Evolutionary conservation across 2,888 invertebrate species (phyloP), one percentile per base, ranked within the genome.

Genomic region (Calameuta filiformis): DNA sequence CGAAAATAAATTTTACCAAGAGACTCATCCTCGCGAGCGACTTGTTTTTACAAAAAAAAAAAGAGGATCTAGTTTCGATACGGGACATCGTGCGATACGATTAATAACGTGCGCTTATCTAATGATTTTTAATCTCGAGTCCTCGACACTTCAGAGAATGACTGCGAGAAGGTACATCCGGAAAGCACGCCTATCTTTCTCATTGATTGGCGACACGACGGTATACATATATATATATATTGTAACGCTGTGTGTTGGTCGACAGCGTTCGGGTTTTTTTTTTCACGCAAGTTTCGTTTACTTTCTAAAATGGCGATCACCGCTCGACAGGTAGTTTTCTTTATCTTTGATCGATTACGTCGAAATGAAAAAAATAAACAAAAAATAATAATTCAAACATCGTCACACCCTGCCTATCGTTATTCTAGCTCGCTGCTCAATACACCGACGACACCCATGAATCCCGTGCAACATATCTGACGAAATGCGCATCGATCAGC

Each of bases 121-220:
- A 23, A 56, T 56, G 56, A 56, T 56, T 69, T 1, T 68, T 15
- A 33, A 74, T 77, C 77, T 77, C 77, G 68, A 73, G 73, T 73
- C 74, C 69, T 35, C 68, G 31, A 75, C 74, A 35, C 69, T 23
- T 56, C 23, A 56, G 56, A 56, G 56, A 71, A 34, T 71, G 31
- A 71, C 71, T 71, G 12, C 71, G 71, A 71, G 33, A 71, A 34
- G 75, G 79, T 81, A 71, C 73, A 80, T 81, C 80, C 79, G 75
- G 78, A 79, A 82, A 86, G 83, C 81, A 87, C 87, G 85, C 87
- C 87, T 87, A 88, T 87, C 88, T 88, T 88, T 87, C 87, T 88
- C 89, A 88, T 88, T 81, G 85, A 83, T 84, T 85, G 81, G 85
- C 83, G 87, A 88, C 86, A 87, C 87, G 85, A 79, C 80, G 76